Conservation (phyloP, 2,888 invertebrate species). For the Hoplodrina ambigua region DNA sequence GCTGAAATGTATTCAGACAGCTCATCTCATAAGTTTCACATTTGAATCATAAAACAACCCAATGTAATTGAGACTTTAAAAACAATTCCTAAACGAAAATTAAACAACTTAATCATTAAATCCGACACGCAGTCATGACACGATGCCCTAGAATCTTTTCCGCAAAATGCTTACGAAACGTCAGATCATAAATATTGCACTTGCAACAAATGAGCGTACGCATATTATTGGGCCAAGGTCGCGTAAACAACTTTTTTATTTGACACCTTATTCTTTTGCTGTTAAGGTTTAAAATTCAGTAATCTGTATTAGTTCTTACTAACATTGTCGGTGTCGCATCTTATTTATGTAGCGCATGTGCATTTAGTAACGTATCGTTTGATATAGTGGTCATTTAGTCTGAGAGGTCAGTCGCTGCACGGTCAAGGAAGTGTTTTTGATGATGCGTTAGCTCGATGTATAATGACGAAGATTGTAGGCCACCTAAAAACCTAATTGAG, state of each 20-base stretch:
- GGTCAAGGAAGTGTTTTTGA: slow-evolving; percentile 70
- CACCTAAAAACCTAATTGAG: slow-evolving; percentile 61
- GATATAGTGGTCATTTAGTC: slow-evolving; percentile 59
- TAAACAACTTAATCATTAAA: slow-evolving; percentile 49
- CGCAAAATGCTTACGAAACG: slow-evolving; percentile 73
- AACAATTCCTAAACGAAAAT: slow-evolving; percentile 38
- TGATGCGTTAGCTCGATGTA: slow-evolving; percentile 44
- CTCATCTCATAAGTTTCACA: background rate
- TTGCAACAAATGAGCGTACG: slow-evolving; percentile 74
- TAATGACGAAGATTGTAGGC: slow-evolving; percentile 49
- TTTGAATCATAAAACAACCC: slow-evolving; percentile 1
- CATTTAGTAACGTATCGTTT: slow-evolving; percentile 62
- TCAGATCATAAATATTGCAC: slow-evolving; percentile 74
- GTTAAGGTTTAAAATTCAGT: slow-evolving; percentile 58
- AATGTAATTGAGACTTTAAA: slow-evolving; percentile 20
- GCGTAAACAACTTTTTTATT: slow-evolving; percentile 30
- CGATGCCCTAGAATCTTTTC: slow-evolving; percentile 79
- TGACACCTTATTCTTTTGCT: slow-evolving; percentile 49
- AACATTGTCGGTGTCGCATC: slow-evolving; percentile 62
- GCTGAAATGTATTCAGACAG: background rate
- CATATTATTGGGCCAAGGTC: slow-evolving; percentile 84
- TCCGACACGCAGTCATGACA: slow-evolving; percentile 60
- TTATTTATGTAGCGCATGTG: slow-evolving; percentile 63
- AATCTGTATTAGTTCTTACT: slow-evolving; percentile 24
- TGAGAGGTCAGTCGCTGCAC: slow-evolving; percentile 67